Percentiles rank a stretch among this genome's conserved stretches.
These are phyloP conservation scores for Hyposoter didymator DNA, from an alignment of 2,888 invertebrate species.

Conservation along the genomic window DNA sequence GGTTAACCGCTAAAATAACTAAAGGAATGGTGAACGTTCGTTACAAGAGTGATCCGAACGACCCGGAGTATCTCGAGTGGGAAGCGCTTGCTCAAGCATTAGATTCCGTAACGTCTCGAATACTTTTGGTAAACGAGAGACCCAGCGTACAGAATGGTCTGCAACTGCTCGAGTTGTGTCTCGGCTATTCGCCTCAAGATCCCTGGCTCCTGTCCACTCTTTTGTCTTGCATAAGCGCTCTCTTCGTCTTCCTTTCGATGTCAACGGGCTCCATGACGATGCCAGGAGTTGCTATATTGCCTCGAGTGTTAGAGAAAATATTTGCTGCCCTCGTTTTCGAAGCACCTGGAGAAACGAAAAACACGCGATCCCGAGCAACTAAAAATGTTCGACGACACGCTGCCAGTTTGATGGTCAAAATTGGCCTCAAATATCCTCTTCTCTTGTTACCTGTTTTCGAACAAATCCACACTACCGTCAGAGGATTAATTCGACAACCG, in stretches of 20 bases:
- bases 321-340: conserved; percentile 93
- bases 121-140: conserved; percentile 90
- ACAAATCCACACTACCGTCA: conserved; percentile 91
- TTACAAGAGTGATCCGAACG: conserved; percentile 84
- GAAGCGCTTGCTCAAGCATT: conserved; percentile 91
- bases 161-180: conserved; percentile 91
- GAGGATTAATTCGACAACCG: conserved; percentile 89
- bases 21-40: conserved; percentile 85
- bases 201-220: conserved; percentile 93
- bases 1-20: conserved; percentile 91
- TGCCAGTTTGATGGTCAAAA: conserved; percentile 95
- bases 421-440: conserved; percentile 94
- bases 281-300: conserved; percentile 89
- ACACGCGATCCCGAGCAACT: conserved; percentile 89
- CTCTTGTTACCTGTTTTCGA: conserved; percentile 94
- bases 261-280: conserved; percentile 92
- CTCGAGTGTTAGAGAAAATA: conserved; percentile 94
- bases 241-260: conserved; percentile 96
- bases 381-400: conserved; percentile 96
- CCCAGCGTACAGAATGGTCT: conserved; percentile 92
- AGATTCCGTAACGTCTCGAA: conserved; percentile 93
- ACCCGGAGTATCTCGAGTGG: conserved; percentile 93
- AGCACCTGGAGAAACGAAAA: conserved; percentile 88
- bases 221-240: conserved; percentile 95
- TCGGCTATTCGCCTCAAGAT: conserved; percentile 91